Conservation (phyloP, 2,888 invertebrate genomes). For the Parapristionchus giblindavisi region DNA sequence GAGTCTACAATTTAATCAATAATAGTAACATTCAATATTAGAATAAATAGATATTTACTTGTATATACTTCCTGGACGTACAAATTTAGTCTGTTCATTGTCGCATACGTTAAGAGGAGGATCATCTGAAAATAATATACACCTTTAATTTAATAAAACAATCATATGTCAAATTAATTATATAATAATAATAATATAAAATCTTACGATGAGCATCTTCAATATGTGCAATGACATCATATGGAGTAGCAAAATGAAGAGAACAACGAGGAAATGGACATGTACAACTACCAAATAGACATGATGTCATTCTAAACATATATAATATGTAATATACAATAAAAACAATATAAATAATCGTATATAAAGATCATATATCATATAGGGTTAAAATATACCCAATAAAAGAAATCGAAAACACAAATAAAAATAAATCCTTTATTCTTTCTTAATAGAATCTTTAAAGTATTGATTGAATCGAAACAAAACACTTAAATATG, state of each 20-base stretch:
- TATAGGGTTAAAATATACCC: too few relatives aligned
- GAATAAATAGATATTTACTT: not conserved
- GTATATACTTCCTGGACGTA: conserved; percentile 25
- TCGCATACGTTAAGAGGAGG: conserved; percentile 10
- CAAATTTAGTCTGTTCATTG: conserved; percentile 12
- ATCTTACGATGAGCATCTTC: conserved; percentile 20
- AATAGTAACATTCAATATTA: not conserved
- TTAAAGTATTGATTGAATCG: too few relatives aligned
- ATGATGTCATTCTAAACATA: conserved; percentile 22
- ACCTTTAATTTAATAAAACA: not conserved
- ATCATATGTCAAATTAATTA: too few relatives aligned
- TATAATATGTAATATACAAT: too few relatives aligned
- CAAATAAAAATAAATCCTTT: too few relatives aligned
- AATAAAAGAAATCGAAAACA: too few relatives aligned
- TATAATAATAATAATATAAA: not conserved
- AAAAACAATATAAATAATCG: too few relatives aligned
- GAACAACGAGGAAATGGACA: conserved; percentile 35
- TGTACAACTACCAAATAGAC: conserved; percentile 12
- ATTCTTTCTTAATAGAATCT: too few relatives aligned
- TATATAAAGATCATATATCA: too few relatives aligned
- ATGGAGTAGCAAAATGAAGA: conserved; percentile 23
- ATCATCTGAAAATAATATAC: not conserved
- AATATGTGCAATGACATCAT: conserved; percentile 37
- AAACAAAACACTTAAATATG: too few relatives aligned
- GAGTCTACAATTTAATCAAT: conserved; percentile 1